phyloP scores from a whole-genome alignment of 2,888 invertebrate genomes.

The Rhagophthalmus giganteus region DNA sequence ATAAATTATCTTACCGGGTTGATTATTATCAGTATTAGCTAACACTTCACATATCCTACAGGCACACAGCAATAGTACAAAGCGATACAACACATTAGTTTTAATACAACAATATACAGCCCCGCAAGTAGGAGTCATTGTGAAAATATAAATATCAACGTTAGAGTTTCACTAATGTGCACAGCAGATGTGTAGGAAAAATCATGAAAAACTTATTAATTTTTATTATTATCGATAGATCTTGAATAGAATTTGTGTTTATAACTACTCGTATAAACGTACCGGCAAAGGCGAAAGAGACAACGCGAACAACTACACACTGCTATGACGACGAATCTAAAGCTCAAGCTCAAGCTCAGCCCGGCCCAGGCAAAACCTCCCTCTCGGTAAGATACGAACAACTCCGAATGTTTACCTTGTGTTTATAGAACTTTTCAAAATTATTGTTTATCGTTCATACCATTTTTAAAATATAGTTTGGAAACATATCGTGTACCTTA shows the following conservation, averaged over 20 bases:
- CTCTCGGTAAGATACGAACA: conserved; percentile 25
- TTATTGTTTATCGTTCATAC: conserved; percentile 20
- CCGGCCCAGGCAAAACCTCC: conserved; percentile 29
- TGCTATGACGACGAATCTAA: conserved; percentile 27
- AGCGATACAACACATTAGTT: conserved; percentile 1
- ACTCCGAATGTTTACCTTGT: conserved; percentile 27
- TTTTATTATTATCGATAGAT: no score
- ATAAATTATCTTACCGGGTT: conserved; percentile 20
- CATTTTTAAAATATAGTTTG: conserved; percentile 2
- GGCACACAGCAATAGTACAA: conserved; percentile 14
- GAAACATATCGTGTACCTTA: no score
- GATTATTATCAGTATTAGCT: conserved; percentile 15
- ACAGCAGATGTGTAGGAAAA: no score
- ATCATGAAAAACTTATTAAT: no score
- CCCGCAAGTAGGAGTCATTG: no score
- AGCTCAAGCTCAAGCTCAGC: conserved; percentile 27
- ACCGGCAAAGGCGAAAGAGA: conserved; percentile 10
- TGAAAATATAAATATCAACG: no score
- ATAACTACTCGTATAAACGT: conserved; percentile 6
- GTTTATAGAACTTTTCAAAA: conserved; percentile 20
- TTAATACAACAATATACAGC: no score
- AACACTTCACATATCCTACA: conserved; percentile 16
- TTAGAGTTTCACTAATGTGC: no score
- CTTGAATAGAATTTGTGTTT: no score
- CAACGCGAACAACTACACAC: conserved; percentile 24